Evolutionary conservation across 1,140 invertebrate genomes (phyloP).

Genomic region (Camponotus floridanus): DNA sequence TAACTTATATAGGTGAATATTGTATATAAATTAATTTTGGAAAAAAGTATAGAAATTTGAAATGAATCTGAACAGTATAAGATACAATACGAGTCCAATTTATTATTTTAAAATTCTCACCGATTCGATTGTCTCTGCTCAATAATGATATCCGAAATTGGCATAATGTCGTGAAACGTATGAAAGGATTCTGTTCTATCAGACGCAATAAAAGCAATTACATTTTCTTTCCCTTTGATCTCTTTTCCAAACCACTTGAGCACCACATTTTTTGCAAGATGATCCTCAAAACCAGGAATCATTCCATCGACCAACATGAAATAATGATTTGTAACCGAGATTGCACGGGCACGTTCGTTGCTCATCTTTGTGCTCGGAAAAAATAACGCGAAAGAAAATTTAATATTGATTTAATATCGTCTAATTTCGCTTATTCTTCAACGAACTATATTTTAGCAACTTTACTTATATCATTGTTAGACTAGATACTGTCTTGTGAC

Average conservation of each 20-base stretch:
- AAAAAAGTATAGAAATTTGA: not conserved
- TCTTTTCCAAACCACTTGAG: conserved; percentile 82
- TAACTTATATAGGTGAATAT: not conserved
- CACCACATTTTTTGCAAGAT: conserved; percentile 77
- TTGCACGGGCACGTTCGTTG: conserved; percentile 60
- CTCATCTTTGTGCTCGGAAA: conserved; percentile 37
- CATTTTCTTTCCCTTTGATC: conserved; percentile 77
- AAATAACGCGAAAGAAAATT: not conserved
- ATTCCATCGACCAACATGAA: conserved; percentile 78
- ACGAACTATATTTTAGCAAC: not conserved
- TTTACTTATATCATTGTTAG: not conserved
- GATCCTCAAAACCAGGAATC: conserved; percentile 74
- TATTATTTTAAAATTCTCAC: conserved; percentile 36
- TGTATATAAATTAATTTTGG: not conserved
- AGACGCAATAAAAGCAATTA: conserved; percentile 77
- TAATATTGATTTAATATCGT: not conserved
- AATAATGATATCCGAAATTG: conserved; percentile 69
- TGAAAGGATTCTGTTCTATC: conserved; percentile 75
- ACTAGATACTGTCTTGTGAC: not conserved
- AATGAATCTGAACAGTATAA: not conserved
- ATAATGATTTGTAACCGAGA: conserved; percentile 79
- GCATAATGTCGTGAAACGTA: conserved; percentile 71
- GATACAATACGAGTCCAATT: not conserved
- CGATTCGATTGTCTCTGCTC: conserved; percentile 39
- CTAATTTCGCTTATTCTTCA: not conserved